A percentile compares a stretch with the other conserved stretches of the same genome.
Evolutionary conservation across 2,797 vertebrate genomes (phyloP).

Genomic region (Hyperoplus lanceolatus): DNA sequence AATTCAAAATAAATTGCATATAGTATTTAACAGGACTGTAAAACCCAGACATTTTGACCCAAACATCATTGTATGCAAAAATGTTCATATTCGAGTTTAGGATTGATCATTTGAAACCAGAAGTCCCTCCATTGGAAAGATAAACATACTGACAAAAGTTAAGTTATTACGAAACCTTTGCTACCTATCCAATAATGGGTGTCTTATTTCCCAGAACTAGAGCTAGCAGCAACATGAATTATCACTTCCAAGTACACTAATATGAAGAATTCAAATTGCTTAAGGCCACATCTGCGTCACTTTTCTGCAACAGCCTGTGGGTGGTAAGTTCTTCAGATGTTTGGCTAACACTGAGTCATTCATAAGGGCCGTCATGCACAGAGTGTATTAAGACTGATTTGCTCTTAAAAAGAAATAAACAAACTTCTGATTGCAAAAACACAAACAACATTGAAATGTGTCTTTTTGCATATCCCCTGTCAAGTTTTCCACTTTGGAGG

Average conservation of each 20-base stretch:
- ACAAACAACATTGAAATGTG: not conserved
- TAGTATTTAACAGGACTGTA: not conserved
- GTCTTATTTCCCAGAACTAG: constrained; percentile 50
- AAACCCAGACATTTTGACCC: not conserved
- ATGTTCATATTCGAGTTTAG: not conserved
- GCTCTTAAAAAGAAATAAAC: constrained; percentile 6
- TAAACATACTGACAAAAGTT: constrained; percentile 41
- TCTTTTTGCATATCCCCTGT: too few relatives aligned
- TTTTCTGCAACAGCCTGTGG: constrained; percentile 55
- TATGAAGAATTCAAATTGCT: constrained; percentile 42
- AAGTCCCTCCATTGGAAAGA: constrained; percentile 36
- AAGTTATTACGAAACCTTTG: constrained; percentile 67
- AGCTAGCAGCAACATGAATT: constrained; percentile 16
- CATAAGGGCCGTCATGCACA: constrained; percentile 26
- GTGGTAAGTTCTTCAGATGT: constrained; percentile 60
- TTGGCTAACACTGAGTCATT: constrained; percentile 57
- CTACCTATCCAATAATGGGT: constrained; percentile 66
- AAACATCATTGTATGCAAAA: not conserved
- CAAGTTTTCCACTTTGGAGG: too few relatives aligned
- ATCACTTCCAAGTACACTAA: constrained; percentile 11
- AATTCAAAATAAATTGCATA: not conserved
- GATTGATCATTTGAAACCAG: constrained; percentile 3
- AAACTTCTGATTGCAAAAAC: constrained; percentile 26
- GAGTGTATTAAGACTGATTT: not conserved
- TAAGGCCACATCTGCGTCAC: constrained; percentile 55